Conservation (phyloP, 2,113 vertebrate genomes). For the Chinchilla lanigera region DNA sequence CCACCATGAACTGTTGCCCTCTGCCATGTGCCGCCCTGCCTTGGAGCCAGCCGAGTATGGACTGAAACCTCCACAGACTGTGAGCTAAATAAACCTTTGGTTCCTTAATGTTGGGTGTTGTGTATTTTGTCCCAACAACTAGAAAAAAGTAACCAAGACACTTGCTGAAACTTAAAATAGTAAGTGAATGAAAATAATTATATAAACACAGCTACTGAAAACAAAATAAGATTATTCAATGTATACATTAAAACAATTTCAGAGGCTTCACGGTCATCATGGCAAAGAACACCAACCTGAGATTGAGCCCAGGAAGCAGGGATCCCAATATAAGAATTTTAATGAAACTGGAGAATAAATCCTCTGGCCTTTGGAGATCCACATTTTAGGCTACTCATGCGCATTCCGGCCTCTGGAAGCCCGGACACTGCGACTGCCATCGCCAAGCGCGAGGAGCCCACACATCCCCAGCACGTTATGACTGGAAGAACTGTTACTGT, state of each 20-base stretch:
- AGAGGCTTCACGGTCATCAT: neutral
- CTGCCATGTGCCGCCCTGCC: no score
- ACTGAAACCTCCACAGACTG: no score
- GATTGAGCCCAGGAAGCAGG: neutral
- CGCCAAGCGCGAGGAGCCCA: neutral
- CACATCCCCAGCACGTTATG: neutral
- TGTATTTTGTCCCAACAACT: no score
- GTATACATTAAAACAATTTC: neutral
- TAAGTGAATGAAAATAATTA: neutral
- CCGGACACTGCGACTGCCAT: no score
- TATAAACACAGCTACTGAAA: neutral
- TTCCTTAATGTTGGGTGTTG: no score
- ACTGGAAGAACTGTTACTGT: neutral
- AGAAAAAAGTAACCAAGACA: no score
- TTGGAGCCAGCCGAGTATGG: no score
- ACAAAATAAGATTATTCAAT: neutral
- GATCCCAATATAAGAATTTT: neutral
- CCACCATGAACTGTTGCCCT: no score
- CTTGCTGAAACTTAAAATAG: neutral
- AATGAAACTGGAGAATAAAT: neutral
- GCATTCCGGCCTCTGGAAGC: accelerated
- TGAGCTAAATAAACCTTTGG: no score
- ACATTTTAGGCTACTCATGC: neutral
- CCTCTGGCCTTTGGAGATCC: neutral
- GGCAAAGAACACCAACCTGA: neutral